Conservation (phyloP, 2,113 vertebrate genomes). For the Trachemys scripta region DNA sequence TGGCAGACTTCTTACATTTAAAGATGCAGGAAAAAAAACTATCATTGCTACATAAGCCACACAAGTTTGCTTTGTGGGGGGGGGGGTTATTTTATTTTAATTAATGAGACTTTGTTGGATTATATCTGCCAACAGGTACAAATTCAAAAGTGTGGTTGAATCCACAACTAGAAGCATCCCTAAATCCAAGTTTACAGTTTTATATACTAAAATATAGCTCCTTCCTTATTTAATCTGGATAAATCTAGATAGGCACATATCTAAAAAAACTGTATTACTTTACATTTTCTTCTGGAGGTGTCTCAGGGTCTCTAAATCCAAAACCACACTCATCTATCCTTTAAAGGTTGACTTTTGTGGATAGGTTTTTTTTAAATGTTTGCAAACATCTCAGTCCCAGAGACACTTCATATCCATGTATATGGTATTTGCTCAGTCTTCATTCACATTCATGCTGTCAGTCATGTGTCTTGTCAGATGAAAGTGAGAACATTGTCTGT, state of each 20-base stretch:
- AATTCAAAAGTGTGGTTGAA: accelerated
- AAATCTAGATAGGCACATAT: neutral
- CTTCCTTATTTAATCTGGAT: neutral
- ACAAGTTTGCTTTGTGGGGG: neutral
- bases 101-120: neutral
- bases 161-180: neutral
- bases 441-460: neutral
- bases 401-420: too few relatives aligned
- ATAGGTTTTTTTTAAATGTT: neutral
- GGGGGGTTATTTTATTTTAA: neutral
- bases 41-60: neutral
- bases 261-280: neutral
- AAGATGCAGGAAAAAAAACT: neutral
- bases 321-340: neutral
- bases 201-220: too few relatives aligned
- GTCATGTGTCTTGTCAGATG: neutral
- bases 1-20: neutral
- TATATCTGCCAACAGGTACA: neutral
- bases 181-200: neutral
- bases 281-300: accelerated
- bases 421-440: accelerated
- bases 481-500: neutral
- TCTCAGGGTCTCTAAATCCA: neutral
- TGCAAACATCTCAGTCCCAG: neutral
- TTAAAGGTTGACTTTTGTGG: accelerated